Conservation (phyloP, 1,140 invertebrate genomes). For the Drosophila mauritiana region DNA sequence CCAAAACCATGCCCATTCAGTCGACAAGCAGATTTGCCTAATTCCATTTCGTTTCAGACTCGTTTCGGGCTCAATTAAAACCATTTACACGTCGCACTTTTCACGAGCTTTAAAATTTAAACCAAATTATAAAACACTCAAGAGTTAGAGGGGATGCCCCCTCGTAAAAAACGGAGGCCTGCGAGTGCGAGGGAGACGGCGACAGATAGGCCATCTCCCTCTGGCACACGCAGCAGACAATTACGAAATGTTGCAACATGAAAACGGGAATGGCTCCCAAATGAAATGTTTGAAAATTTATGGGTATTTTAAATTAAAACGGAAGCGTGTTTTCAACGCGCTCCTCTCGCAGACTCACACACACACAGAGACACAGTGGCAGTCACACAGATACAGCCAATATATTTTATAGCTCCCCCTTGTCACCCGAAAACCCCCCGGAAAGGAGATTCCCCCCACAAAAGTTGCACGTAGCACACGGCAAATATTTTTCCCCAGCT, state of each 20-base stretch:
- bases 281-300: slow-evolving; percentile 84
- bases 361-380: slow-evolving; percentile 17
- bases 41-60: slow-evolving; percentile 65
- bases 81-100: slow-evolving; percentile 76
- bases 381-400: slow-evolving; percentile 65
- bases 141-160: slow-evolving; percentile 9
- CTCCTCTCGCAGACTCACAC: slow-evolving; percentile 33
- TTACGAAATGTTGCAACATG: slow-evolving; percentile 82
- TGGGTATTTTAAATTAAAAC: slow-evolving; percentile 85
- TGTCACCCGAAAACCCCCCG: slow-evolving; percentile 21
- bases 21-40: slow-evolving; percentile 42
- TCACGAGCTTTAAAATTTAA: slow-evolving; percentile 70
- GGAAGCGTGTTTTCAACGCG: slow-evolving; percentile 83
- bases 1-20: slow-evolving; percentile 5
- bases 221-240: slow-evolving; percentile 57
- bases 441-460: slow-evolving; percentile 33
- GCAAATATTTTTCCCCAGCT: slow-evolving; percentile 45
- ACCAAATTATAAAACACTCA: slow-evolving; percentile 67
- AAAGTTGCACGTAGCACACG: slow-evolving; percentile 81
- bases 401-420: slow-evolving; percentile 76
- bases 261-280: slow-evolving; percentile 84
- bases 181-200: slow-evolving; percentile 7
- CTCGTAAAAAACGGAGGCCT: background rate
- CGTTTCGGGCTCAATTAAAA: slow-evolving; percentile 78
- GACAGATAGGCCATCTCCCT: slow-evolving; percentile 24